A percentile compares a stretch with the other conserved stretches of the same genome.
phyloP scores from a whole-genome alignment of 2,888 invertebrate genomes.

The Drosophila pseudotakahashii region DNA sequence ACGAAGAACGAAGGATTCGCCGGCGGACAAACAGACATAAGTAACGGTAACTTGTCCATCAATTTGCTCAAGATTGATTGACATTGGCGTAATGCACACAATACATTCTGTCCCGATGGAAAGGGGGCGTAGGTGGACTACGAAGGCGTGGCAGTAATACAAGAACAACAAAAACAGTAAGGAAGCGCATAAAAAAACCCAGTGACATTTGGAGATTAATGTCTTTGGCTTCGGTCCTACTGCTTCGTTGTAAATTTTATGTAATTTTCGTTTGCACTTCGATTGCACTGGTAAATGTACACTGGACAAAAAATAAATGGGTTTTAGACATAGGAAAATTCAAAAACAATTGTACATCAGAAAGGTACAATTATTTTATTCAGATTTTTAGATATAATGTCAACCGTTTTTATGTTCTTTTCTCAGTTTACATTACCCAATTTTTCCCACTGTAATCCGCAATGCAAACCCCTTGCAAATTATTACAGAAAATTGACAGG shows the following conservation, averaged over 20 bases:
- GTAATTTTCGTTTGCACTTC: slow-evolving; percentile 50
- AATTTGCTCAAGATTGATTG: slow-evolving; percentile 80
- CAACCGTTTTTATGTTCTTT: too few relatives aligned
- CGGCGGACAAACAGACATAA: slow-evolving; percentile 33
- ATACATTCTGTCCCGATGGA: slow-evolving; percentile 58
- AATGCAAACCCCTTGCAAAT: slow-evolving; percentile 50
- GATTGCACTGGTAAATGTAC: slow-evolving; percentile 47
- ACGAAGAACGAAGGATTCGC: slow-evolving; percentile 10
- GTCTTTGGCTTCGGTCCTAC: slow-evolving; percentile 58
- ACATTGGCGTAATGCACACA: slow-evolving; percentile 77
- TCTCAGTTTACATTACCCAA: too few relatives aligned
- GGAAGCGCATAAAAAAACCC: slow-evolving; percentile 22
- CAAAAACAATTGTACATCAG: too few relatives aligned
- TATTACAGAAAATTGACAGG: slow-evolving; percentile 74
- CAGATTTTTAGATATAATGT: too few relatives aligned
- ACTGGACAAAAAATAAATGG: not conserved
- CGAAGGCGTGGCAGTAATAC: slow-evolving; percentile 20
- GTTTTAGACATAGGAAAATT: too few relatives aligned
- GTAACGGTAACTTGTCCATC: slow-evolving; percentile 78
- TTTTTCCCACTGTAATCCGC: slow-evolving; percentile 26
- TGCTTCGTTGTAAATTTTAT: slow-evolving; percentile 63
- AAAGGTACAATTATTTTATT: too few relatives aligned
- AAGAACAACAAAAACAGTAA: slow-evolving; percentile 11
- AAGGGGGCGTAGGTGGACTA: slow-evolving; percentile 17
- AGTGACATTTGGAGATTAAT: slow-evolving; percentile 77